phyloP scores from a whole-genome alignment of 2,888 invertebrate species.

The Troides aeacus region DNA sequence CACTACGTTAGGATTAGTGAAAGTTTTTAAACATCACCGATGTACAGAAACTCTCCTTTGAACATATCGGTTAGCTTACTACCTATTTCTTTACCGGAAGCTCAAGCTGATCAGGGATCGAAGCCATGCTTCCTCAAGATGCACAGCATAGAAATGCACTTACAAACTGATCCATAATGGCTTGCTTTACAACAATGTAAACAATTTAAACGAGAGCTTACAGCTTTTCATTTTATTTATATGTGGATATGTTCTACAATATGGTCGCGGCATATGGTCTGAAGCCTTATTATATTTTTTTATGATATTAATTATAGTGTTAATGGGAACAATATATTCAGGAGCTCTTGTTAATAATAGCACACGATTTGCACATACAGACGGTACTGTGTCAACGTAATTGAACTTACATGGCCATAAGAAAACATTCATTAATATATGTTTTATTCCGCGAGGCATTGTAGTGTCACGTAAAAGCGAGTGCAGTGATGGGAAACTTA shows the following conservation, averaged over 20 bases:
- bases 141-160: no score
- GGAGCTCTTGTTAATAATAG: not conserved
- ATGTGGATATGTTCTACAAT: not conserved
- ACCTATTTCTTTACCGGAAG: no score
- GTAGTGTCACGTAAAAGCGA: conserved; percentile 43
- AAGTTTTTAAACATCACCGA: no score
- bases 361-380: not conserved
- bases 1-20: no score
- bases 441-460: conserved; percentile 57
- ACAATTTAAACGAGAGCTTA: no score
- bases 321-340: not conserved
- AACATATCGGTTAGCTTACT: no score
- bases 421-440: conserved; percentile 41
- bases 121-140: no score
- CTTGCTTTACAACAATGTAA: no score
- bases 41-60: no score
- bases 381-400: conserved; percentile 9
- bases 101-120: no score
- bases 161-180: no score
- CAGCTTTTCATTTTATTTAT: not conserved
- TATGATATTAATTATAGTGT: conserved; percentile 2
- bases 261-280: no score
- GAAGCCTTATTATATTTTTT: not conserved
- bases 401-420: conserved; percentile 23
- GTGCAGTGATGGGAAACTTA: conserved; percentile 16